Percentiles rank a stretch among this genome's conserved stretches.
Evolutionary conservation across 1,140 invertebrate genomes (phyloP).

Genomic region (Drosophila nasuta): DNA sequence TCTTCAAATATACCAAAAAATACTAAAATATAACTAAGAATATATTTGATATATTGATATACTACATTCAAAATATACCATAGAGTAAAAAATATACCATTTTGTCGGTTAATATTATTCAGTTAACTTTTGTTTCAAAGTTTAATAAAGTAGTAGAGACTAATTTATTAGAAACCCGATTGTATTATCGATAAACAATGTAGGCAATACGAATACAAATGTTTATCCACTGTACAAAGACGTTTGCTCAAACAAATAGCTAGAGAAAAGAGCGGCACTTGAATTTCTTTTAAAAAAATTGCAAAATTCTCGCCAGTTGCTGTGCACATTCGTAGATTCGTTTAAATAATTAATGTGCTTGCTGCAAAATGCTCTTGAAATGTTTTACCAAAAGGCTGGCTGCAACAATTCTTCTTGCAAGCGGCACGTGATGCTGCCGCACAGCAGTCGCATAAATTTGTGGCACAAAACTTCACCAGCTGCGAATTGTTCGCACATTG

Average conservation of each 20-base stretch:
- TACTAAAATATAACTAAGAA: no score
- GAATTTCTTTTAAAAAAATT: slow-evolving; percentile 33
- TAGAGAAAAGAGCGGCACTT: not conserved
- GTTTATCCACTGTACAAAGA: slow-evolving; percentile 19
- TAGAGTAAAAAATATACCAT: no score
- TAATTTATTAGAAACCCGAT: no score
- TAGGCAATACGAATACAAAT: no score
- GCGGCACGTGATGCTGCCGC: slow-evolving; percentile 59
- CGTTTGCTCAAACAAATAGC: not conserved
- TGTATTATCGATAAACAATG: no score
- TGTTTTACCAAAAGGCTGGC: slow-evolving; percentile 22
- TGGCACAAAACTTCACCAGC: slow-evolving; percentile 48
- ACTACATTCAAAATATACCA: no score
- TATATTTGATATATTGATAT: no score
- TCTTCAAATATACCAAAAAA: no score
- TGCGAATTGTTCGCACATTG: slow-evolving; percentile 81
- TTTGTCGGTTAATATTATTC: no score
- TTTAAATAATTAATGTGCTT: slow-evolving; percentile 80
- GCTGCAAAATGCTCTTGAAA: slow-evolving; percentile 51
- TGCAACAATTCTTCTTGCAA: slow-evolving; percentile 42
- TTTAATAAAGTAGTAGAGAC: no score
- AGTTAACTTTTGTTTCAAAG: no score
- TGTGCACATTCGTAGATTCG: slow-evolving; percentile 74
- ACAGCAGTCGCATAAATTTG: slow-evolving; percentile 76
- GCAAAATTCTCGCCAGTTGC: slow-evolving; percentile 44